Evolutionary conservation across 1,140 invertebrate species (phyloP), one percentile per base, ranked within the genome.

Genomic region (Belonocnema kinseyi): DNA sequence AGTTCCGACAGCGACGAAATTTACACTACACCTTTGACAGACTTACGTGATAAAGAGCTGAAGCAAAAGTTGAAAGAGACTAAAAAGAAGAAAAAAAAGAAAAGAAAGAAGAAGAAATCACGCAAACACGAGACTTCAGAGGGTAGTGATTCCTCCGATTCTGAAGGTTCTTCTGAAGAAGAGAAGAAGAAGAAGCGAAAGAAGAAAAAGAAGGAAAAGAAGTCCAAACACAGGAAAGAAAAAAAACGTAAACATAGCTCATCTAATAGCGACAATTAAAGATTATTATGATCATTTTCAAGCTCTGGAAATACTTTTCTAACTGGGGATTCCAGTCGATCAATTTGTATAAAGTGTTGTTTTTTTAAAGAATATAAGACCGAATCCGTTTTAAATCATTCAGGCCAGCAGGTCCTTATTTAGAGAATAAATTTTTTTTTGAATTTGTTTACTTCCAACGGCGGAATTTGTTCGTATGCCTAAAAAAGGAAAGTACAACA

Each of bases 1-100:
- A 98, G 97, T 82, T 91, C 91, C 2, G 90, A 91, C 74, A 98
- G 97, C 80, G 96, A 98, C 81, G 94, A 96, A 76, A 95, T 97
- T 76, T 96, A 96, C 88, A 90, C 94, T 1, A 97, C 97, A 5
- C 97, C 97, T 13, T 88, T 98, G 17, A 97, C 96, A 46, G 94
- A 94, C 77, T 88, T 98, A 66, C 90, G 96, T 52, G 95, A 96
- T 79, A 93, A 95, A 74, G 97, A 97, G 88, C 87, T 97, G 7
- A 92, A 92, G 79, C 92, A 93, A 78, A 96, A 95, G 83, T 74
- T 92, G 16, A 90, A 90, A 58, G 92, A 92, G 73, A 85, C 91
- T 40, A 93, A 93, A 76, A 93, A 93, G 79, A 91, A 91, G 26
- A 92, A 92, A 72, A 92, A 92, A 80, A 91, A 92, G 21, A 88